Conservation (phyloP, 2,888 invertebrate species). For the Agrotis clavis region DNA sequence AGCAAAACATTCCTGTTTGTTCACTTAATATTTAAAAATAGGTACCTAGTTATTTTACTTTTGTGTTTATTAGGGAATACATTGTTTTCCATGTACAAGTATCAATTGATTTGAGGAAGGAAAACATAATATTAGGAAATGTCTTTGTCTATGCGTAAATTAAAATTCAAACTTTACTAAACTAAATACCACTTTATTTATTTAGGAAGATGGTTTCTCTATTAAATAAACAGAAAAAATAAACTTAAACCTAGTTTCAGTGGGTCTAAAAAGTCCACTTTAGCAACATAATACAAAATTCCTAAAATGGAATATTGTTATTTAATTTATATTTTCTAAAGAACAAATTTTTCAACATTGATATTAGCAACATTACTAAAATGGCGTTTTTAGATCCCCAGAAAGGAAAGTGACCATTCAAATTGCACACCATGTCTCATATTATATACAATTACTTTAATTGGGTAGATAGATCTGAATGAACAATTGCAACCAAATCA, state of each 20-base stretch:
- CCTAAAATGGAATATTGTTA: too few species aligned
- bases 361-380: too few species aligned
- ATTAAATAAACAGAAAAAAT: neutral
- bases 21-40: neutral
- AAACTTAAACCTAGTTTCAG: neutral
- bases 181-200: neutral
- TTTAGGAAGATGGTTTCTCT: neutral
- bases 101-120: conserved; percentile 38
- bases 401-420: neutral
- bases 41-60: neutral
- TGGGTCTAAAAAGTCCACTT: too few species aligned
- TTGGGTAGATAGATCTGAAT: conserved; percentile 3
- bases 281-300: too few species aligned
- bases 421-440: neutral
- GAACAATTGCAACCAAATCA: neutral
- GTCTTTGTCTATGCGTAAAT: conserved; percentile 1
- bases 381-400: too few species aligned
- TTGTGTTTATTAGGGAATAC: neutral
- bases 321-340: too few species aligned
- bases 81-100: neutral
- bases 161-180: conserved; percentile 2
- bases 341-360: too few species aligned
- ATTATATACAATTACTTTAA: conserved; percentile 15
- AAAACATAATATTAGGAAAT: conserved; percentile 19
- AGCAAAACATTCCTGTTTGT: conserved; percentile 31